A percentile compares a stretch with the other conserved stretches of the same genome.
Conservation (phyloP, 2,113 vertebrate species). For the Heterochromis multidens region DNA sequence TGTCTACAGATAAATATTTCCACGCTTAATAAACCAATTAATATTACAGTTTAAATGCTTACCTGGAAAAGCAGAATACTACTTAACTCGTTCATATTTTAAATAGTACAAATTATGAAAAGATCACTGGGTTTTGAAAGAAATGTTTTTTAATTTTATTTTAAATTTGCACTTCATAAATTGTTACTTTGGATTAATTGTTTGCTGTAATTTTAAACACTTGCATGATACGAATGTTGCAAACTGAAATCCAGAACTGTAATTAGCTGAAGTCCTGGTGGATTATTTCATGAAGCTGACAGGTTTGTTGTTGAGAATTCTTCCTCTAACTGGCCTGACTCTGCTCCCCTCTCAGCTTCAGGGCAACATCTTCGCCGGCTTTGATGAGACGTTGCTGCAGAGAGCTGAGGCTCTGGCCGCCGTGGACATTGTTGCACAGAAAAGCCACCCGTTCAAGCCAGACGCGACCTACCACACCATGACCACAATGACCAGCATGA, state of each 20-base stretch:
- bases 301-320: not conserved
- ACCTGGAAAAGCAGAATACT: not conserved
- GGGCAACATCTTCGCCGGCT: slow-evolving; percentile 91
- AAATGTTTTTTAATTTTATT: fast-evolving
- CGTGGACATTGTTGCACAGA: slow-evolving; percentile 89
- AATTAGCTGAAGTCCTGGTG: not conserved
- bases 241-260: no score
- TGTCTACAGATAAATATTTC: not conserved
- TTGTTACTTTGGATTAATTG: not conserved
- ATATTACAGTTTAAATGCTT: not conserved
- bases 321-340: not conserved
- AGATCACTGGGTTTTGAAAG: fast-evolving
- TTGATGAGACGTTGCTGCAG: slow-evolving; percentile 88
- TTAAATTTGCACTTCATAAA: not conserved
- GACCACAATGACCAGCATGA: slow-evolving; percentile 93
- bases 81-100: not conserved
- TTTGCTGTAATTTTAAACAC: no score
- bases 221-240: no score
- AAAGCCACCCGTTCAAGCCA: slow-evolving; percentile 91
- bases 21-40: not conserved
- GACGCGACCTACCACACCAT: slow-evolving; percentile 96
- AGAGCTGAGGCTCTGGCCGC: slow-evolving; percentile 90
- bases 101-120: not conserved
- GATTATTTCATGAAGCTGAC: not conserved
- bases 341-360: slow-evolving; percentile 78